Percentiles rank a stretch among this genome's conserved stretches.
These are phyloP conservation scores for Solen grandis DNA, from an alignment of 1,140 invertebrate species.

Conservation along the genomic window DNA sequence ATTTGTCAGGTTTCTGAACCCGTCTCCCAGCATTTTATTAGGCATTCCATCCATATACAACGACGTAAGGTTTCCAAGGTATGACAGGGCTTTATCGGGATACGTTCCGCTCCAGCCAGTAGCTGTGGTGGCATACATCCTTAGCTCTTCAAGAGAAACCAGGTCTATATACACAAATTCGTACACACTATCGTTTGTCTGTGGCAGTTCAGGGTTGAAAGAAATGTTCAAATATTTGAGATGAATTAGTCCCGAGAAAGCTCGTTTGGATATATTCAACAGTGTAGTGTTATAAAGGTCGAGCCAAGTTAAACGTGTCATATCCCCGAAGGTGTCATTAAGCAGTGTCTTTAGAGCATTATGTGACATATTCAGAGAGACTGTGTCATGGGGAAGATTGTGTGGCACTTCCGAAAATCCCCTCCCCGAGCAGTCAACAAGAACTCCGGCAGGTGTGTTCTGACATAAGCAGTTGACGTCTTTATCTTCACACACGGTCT, in stretches of 20 bases:
- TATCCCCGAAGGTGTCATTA: background rate
- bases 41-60: constrained; percentile 39
- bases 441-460: no score
- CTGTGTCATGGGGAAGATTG: background rate
- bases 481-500: no score
- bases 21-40: constrained; percentile 2
- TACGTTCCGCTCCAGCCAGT: constrained; percentile 5
- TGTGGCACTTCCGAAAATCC: no score
- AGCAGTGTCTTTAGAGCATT: background rate
- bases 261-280: background rate
- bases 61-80: constrained; percentile 1
- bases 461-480: no score
- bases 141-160: background rate
- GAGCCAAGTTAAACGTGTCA: background rate
- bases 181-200: background rate
- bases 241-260: constrained; percentile 9
- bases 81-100: background rate
- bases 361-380: background rate
- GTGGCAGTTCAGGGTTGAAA: constrained; percentile 5
- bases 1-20: constrained; percentile 4
- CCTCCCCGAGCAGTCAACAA: no score
- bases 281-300: background rate
- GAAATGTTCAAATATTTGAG: constrained; percentile 32
- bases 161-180: background rate
- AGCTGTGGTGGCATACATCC: constrained; percentile 35